These are phyloP conservation scores for Bovichtus variegatus DNA, from an alignment of 2,797 vertebrate species.

Conservation along the genomic window DNA sequence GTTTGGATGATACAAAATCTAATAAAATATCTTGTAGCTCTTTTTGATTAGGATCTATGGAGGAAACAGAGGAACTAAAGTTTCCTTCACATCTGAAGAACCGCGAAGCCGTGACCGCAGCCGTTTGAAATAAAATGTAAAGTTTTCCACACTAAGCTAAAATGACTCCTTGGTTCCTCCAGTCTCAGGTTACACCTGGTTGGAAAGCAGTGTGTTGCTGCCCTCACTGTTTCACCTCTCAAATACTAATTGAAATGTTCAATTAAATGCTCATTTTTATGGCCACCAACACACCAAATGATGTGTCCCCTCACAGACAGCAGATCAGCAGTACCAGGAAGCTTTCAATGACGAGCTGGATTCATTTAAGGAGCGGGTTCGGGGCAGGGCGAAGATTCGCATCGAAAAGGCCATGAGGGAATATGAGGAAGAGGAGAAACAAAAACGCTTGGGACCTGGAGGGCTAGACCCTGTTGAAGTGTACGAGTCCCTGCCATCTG, in stretches of 20 bases:
- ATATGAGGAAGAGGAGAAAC: conserved; percentile 92
- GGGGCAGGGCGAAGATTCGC: conserved; percentile 91
- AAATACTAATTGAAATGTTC: not conserved
- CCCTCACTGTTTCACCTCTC: too few species aligned
- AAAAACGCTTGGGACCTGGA: conserved; percentile 92
- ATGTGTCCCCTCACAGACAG: conserved; percentile 83
- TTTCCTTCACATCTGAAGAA: not conserved
- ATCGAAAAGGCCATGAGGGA: conserved; percentile 94
- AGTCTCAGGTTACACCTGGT: not conserved
- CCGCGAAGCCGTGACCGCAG: too few species aligned
- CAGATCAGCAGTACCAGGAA: conserved; percentile 95
- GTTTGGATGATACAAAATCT: not conserved
- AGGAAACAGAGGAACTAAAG: not conserved
- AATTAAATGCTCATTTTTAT: not conserved
- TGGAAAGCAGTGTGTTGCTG: not conserved
- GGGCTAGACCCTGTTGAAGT: conserved; percentile 94
- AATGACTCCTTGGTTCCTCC: not conserved
- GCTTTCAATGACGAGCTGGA: conserved; percentile 95
- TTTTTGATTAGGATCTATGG: not conserved
- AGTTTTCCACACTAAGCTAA: not conserved
- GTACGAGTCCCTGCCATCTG: conserved; percentile 90
- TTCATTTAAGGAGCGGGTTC: conserved; percentile 92
- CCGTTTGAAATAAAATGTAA: not conserved
- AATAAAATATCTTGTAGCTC: not conserved
- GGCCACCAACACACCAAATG: not conserved